Conservation (phyloP, 2,888 invertebrate genomes). For the Tachina grossa region DNA sequence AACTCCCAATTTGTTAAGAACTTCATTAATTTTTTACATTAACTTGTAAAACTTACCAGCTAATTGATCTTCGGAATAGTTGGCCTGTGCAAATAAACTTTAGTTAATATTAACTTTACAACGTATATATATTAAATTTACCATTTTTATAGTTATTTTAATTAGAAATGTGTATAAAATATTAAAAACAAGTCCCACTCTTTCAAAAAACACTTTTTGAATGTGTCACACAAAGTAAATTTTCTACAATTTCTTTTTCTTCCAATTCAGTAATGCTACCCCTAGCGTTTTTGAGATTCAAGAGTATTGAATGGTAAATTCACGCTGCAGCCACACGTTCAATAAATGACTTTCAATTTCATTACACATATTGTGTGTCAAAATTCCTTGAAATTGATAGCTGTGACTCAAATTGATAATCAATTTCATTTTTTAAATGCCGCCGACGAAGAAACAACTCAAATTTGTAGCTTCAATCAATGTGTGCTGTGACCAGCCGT, state of each 20-base stretch:
- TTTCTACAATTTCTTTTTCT: constrained; percentile 33
- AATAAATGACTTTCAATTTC: too few relatives aligned
- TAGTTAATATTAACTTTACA: constrained; percentile 22
- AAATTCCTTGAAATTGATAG: too few relatives aligned
- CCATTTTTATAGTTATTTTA: constrained; percentile 69
- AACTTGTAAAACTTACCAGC: constrained; percentile 88
- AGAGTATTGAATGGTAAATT: not conserved
- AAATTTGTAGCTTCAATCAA: too few relatives aligned
- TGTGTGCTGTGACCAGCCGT: too few relatives aligned
- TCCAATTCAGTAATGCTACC: constrained; percentile 27
- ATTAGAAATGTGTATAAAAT: constrained; percentile 52
- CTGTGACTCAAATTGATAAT: too few relatives aligned
- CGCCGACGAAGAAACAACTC: too few relatives aligned
- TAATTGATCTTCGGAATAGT: constrained; percentile 95
- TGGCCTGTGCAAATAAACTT: constrained; percentile 85
- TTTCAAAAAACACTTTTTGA: constrained; percentile 70
- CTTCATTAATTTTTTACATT: not conserved
- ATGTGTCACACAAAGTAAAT: constrained; percentile 68
- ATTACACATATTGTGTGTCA: too few relatives aligned
- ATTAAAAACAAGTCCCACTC: constrained; percentile 53
- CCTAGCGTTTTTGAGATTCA: not conserved
- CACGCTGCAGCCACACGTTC: too few relatives aligned
- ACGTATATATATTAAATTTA: constrained; percentile 46
- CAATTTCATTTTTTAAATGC: too few relatives aligned
- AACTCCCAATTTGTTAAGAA: constrained; percentile 59